These are phyloP conservation scores for Heliconius sara DNA, from an alignment of 2,888 invertebrate genomes.

Conservation along the genomic window DNA sequence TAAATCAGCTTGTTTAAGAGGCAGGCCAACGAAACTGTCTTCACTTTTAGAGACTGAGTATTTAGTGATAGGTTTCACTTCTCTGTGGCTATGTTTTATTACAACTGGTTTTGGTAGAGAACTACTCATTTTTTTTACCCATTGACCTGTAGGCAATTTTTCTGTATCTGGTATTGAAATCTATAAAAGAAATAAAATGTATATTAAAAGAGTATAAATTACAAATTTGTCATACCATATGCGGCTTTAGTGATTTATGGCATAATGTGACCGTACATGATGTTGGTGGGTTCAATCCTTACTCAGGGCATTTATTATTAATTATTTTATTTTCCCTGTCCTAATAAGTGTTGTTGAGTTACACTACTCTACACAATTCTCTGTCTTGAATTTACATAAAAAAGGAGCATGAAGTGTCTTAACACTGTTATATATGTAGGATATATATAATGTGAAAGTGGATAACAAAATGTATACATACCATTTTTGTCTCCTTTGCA, in stretches of 20 bases:
- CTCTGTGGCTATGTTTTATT: slow-evolving; percentile 66
- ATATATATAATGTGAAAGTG: not conserved
- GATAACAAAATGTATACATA: slow-evolving; percentile 52
- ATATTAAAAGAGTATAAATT: not conserved
- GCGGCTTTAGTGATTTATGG: not conserved
- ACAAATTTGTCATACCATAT: too few species aligned
- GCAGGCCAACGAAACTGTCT: slow-evolving; percentile 66
- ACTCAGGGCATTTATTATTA: not conserved
- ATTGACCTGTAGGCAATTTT: slow-evolving; percentile 62
- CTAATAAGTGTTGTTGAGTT: not conserved
- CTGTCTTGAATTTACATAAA: too few species aligned
- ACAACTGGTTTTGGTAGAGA: slow-evolving; percentile 63
- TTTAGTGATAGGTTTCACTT: slow-evolving; percentile 55
- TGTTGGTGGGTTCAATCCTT: not conserved
- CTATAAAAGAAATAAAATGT: slow-evolving; percentile 6
- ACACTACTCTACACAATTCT: not conserved
- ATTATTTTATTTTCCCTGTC: not conserved
- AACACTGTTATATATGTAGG: not conserved
- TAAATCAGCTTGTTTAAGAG: slow-evolving; percentile 69
- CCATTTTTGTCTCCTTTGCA: slow-evolving; percentile 70
- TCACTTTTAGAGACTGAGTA: slow-evolving; percentile 55
- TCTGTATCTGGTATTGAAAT: slow-evolving; percentile 56
- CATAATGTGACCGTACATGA: not conserved
- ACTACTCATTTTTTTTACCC: slow-evolving; percentile 61
- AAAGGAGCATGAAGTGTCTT: too few species aligned